These are phyloP conservation scores for Cephalopholis sonnerati DNA, from an alignment of 2,113 vertebrate species.

Conservation along the genomic window DNA sequence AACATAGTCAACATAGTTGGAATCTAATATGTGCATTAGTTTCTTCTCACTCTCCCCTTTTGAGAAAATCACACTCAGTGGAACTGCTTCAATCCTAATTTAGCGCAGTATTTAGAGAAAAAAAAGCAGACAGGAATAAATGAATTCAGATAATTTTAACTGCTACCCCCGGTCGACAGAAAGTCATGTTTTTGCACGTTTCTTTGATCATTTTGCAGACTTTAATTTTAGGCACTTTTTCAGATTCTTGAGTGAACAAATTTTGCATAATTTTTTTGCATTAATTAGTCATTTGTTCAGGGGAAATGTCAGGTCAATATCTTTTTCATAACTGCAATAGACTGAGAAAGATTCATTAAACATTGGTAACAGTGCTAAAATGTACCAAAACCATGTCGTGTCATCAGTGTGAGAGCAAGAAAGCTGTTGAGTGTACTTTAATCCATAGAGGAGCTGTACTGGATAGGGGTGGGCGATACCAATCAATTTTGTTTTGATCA, in stretches of 20 bases:
- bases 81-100: conserved; percentile 39
- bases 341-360: not conserved
- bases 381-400: conserved; percentile 9
- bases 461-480: not conserved
- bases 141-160: conserved; percentile 28
- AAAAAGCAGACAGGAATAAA: conserved; percentile 7
- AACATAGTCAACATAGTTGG: conserved; percentile 29
- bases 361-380: conserved; percentile 34
- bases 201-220: conserved; percentile 33
- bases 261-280: conserved; percentile 17
- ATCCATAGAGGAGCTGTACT: conserved; percentile 3
- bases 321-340: not conserved
- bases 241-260: conserved; percentile 20
- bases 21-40: conserved; percentile 45
- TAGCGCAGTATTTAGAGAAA: conserved; percentile 29
- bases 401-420: conserved; percentile 12
- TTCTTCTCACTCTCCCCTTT: conserved; percentile 27
- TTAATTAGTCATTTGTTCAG: conserved; percentile 26
- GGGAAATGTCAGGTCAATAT: conserved; percentile 6
- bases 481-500: no score
- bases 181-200: conserved; percentile 51
- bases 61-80: conserved; percentile 20
- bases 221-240: conserved; percentile 38
- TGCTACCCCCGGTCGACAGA: conserved; percentile 18
- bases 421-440: not conserved